A percentile compares a stretch with the other conserved stretches of the same genome.
phyloP scores from a whole-genome alignment of 1,140 invertebrate species.

The Heliconius nattereri region DNA sequence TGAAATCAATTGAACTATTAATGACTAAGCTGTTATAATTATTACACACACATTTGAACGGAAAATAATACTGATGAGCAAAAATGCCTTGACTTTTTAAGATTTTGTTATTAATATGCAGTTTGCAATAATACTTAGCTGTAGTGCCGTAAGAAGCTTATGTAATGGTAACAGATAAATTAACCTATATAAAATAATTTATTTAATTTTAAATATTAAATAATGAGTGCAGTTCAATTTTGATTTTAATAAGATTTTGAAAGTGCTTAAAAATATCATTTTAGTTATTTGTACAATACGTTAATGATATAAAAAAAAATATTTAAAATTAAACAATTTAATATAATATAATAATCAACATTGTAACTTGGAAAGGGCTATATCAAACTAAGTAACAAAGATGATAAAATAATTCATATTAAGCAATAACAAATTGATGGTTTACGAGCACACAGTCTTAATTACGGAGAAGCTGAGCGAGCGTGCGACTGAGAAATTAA shows the following conservation, averaged over 20 bases:
- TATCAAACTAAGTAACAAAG: not conserved
- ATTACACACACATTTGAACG: no score
- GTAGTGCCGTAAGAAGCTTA: not conserved
- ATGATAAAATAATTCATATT: slow-evolving; percentile 17
- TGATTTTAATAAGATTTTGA: no score
- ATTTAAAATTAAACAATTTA: no score
- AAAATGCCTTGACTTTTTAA: not conserved
- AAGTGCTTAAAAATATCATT: not conserved
- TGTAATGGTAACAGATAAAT: not conserved
- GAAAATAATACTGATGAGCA: slow-evolving; percentile 1
- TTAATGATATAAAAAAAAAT: no score
- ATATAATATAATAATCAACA: not conserved
- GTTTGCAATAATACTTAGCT: not conserved
- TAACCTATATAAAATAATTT: not conserved
- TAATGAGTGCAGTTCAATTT: not conserved
- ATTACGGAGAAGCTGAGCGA: slow-evolving; percentile 61
- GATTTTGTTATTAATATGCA: not conserved
- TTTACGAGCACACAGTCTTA: slow-evolving; percentile 56
- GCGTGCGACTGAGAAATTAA: slow-evolving; percentile 76
- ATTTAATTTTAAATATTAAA: not conserved
- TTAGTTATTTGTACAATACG: no score
- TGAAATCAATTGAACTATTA: no score
- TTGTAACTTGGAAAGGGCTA: not conserved
- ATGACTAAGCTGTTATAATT: no score
- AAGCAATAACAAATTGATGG: slow-evolving; percentile 40